Base-by-base conservation (phyloP, 2,888 invertebrate species). In the Parnassius apollo region DNA sequence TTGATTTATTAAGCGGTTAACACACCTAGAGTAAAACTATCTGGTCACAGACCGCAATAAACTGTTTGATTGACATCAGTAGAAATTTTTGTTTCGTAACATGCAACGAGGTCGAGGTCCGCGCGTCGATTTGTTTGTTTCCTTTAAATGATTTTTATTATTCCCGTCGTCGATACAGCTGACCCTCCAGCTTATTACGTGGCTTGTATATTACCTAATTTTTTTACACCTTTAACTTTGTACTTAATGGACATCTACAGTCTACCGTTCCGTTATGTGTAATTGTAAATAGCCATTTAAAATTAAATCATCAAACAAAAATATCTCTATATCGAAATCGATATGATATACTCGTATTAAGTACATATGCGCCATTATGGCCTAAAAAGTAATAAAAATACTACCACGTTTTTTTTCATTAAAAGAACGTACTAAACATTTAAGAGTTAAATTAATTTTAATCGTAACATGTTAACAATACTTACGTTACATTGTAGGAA, bases 51-150 rank as follows among this genome's bases (percentile, higher is more conserved):
- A n/a, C 46, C 9, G 49, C 58, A 61, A 68, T 67, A 57, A 55
- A 57, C 61, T 65, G 64, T 62, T 67, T 66, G 65, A 69, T 71
- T 68, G 69, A 70, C 46, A 44, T 55, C 49, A 49, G 45, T 42
- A 62, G 58, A 59, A 58, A 64, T 71, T 67, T 71, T 65, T 65
- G 72, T 87, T 82, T 87, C 79, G 86, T 82, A 85, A 86, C 80
- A 74, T 71, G 75, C 80, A 90, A 88, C 70, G 81, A 81, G 88
- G 90, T 89, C 89, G 88, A 90, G 90, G 90, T 76, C 70, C 65
- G 70, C 73, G 72, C 72, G 72, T 79, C 74, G 69, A 78, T 73
- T 81, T 81, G 82, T 89, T 88, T 88, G 82, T 89, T 88, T 88
- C 89, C 88, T 88, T 81, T 77, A 79, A 80, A 72, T 70, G 70